phyloP scores from a whole-genome alignment of 2,888 invertebrate species.

The Pachliopta kotzebuea region DNA sequence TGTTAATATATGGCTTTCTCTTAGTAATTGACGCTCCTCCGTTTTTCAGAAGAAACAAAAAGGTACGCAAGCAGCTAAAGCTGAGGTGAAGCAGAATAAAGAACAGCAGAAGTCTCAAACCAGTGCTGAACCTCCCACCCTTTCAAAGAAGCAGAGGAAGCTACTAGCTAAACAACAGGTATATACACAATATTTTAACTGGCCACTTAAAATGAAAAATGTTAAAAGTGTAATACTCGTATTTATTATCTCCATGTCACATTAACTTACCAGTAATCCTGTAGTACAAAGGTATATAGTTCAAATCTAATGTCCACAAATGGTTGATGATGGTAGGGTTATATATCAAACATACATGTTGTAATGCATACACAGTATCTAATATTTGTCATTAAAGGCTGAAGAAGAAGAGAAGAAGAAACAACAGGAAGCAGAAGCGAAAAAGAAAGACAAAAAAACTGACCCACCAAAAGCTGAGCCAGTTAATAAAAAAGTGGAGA shows the following conservation, averaged over 20 bases:
- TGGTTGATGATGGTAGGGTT: too few relatives aligned
- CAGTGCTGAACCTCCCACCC: conserved; percentile 41
- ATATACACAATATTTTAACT: not conserved
- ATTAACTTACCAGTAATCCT: too few relatives aligned
- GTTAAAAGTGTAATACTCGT: not conserved
- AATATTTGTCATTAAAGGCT: conserved; percentile 32
- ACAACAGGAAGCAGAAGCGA: conserved; percentile 37
- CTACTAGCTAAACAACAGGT: conserved; percentile 66
- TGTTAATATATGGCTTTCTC: too few relatives aligned
- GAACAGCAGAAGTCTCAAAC: conserved; percentile 41
- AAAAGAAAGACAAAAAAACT: conserved; percentile 39
- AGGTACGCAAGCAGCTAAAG: conserved; percentile 39
- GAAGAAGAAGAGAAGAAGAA: conserved; percentile 38
- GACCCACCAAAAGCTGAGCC: conserved; percentile 40
- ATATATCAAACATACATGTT: too few relatives aligned
- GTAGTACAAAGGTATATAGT: too few relatives aligned
- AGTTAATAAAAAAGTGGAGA: conserved; percentile 41
- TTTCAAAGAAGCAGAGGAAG: conserved; percentile 69
- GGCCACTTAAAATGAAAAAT: not conserved
- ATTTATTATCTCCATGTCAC: too few relatives aligned
- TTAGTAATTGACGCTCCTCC: not conserved
- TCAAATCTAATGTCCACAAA: too few relatives aligned
- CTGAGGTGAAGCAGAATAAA: conserved; percentile 39
- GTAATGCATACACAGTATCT: too few relatives aligned
- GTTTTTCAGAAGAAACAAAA: conserved; percentile 53